Evolutionary conservation across 2,797 vertebrate genomes (phyloP), one percentile per base, ranked within the genome.

Genomic region (Sarcophilus harrisii): DNA sequence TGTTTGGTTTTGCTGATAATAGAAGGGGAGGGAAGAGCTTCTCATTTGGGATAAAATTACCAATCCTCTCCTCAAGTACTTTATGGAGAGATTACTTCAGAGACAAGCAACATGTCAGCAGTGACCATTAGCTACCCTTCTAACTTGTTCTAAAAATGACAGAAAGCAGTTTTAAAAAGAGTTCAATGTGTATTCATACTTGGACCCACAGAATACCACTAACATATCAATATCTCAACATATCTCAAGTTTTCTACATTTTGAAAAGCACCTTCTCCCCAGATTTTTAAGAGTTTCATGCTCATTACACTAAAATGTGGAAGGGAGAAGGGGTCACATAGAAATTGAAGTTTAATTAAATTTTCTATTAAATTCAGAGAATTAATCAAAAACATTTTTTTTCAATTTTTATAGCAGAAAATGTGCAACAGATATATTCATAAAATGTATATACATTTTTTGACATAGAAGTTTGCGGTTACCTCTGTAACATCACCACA

Each of bases 381-480:
- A 16, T 81, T 60, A 94, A 94, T 52, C 93, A 94, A 29, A 58
- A 95, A 93, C 58, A 38, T 38, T 81, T 91, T 60, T 95, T 93
- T 95, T 96, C 81, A 95, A 96, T 57, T 91, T 93, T 94, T 95
- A 62, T 66, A 90, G 91, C 5, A 57, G 57, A 93, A 93, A 94
- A 92, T 32, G 24, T 45, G 21, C 9, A 87, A 45, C 38, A 24
- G 38, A 87, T 49, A 81, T 90, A 91, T 90, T 96, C 94, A 94
- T 57, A 59, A 91, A 45, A 32, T 91, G 73, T 93, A 28, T 91
- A 90, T 90, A 58, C 38, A 32, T 95, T 92, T 59, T 91, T 4
- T 95, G 91, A 95, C 45, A 45, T 2, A 66, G 38, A 92, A 92
- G 1, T 92, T 12, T 8, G 59, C 92, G 92, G 57, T 55, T 55